Evolutionary conservation across 2,113 vertebrate species (phyloP), one percentile per base, ranked within the genome.

Genomic region (Gambusia affinis): DNA sequence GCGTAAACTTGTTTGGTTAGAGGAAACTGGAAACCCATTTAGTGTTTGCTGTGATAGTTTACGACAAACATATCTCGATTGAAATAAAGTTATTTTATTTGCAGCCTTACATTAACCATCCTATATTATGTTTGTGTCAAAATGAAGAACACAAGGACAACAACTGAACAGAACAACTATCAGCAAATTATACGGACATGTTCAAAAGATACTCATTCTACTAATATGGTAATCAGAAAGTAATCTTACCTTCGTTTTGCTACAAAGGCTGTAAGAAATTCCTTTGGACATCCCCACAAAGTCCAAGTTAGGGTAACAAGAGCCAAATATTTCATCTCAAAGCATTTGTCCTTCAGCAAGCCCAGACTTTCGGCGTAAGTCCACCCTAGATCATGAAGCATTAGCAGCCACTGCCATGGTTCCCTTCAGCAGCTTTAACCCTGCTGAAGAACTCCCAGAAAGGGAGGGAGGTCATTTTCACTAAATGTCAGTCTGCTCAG

Each of bases 361-460:
- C 28, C 14, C 15, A 4, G 76, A 61, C 84, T 76, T 60, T 15
- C 90, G 90, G 92, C 90, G 92, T 87, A 88, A 94, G 93, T 92
- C 93, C 92, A 28, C 4, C 69, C 27, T 7, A 87, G 92, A 91
- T 94, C 91, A 93, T 79, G 89, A 76, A 89, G 92, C 90, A 93
- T 93, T 93, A 94, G 84, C 86, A 75, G 81, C 73, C 80, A 10
- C 67, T 0, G 44, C 63, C 78, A 47, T 78, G 69, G 85, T 60
- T 72, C 79, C 81, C 79, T 85, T 80, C 84, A 85, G 73, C 64
- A 70, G 74, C 72, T 87, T 80, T 42, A 72, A 73, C 72, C 67
- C 79, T 4, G 30, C 24, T 57, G 73, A 71, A 30, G 75, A 80
- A 60, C 28, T 24, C 14, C 8, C 33, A 65, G 37, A 76, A 51